Conservation (phyloP, 2,797 vertebrate species). For the Cygnus olor region DNA sequence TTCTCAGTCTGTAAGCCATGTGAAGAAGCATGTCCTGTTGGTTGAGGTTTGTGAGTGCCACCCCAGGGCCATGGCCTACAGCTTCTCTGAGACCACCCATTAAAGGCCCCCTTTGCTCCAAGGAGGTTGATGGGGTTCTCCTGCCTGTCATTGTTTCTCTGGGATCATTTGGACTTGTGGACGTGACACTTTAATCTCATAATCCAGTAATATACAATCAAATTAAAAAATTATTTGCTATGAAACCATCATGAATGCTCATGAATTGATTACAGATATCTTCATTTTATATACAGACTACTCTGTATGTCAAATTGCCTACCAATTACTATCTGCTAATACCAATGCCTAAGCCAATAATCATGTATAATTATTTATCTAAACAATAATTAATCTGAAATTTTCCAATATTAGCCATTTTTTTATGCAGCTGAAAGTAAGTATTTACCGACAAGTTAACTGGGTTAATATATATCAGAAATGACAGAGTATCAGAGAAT, state of each 20-base stretch:
- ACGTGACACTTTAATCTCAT: neutral
- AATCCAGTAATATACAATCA: neutral
- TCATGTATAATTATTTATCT: neutral
- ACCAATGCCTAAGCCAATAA: neutral
- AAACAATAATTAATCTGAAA: neutral
- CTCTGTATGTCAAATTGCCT: neutral
- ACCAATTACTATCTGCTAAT: neutral
- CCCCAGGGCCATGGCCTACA: neutral
- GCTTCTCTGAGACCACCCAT: accelerated
- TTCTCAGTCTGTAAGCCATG: neutral
- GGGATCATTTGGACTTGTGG: neutral
- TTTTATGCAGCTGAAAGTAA: neutral
- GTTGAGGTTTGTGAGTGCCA: neutral
- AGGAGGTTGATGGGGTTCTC: neutral
- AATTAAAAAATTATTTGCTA: neutral
- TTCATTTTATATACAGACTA: neutral
- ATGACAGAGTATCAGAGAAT: neutral
- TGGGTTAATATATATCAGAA: neutral
- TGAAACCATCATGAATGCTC: neutral
- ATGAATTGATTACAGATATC: neutral
- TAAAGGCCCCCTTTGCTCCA: neutral
- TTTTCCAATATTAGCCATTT: neutral
- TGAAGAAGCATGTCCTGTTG: accelerated
- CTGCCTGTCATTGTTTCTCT: neutral
- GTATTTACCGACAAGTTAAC: neutral